A percentile compares a stretch with the other conserved stretches of the same genome.
Conservation (phyloP, 2,888 invertebrate genomes). For the Heliconius hortense region DNA sequence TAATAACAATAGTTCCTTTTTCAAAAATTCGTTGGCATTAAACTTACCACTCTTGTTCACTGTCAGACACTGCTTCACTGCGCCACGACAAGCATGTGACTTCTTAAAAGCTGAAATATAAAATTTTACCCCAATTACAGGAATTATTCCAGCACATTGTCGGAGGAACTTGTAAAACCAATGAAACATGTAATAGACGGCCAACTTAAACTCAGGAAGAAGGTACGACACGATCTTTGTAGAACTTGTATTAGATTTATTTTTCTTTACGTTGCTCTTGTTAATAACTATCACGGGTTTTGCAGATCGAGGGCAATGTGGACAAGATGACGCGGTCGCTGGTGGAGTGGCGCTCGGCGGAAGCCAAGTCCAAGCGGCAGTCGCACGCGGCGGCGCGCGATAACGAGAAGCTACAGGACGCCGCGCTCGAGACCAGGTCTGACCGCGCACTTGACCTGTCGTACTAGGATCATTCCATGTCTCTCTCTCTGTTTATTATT, state of each 20-base stretch:
- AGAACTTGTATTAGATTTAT: neutral
- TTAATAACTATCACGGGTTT: slow-evolving; percentile 12
- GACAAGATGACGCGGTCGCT: slow-evolving; percentile 92
- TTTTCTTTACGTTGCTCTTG: neutral
- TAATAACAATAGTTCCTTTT: too few relatives aligned
- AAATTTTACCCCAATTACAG: slow-evolving; percentile 69
- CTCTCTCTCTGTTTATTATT: slow-evolving; percentile 41
- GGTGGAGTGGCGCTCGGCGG: slow-evolving; percentile 92
- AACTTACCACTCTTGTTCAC: too few relatives aligned
- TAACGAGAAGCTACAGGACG: slow-evolving; percentile 95
- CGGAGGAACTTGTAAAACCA: slow-evolving; percentile 95
- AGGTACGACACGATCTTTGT: slow-evolving; percentile 68
- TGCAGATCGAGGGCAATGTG: slow-evolving; percentile 87
- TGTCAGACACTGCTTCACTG: neutral
- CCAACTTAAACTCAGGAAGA: slow-evolving; percentile 87
- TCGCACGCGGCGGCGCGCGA: slow-evolving; percentile 94
- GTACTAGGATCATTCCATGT: slow-evolving; percentile 66
- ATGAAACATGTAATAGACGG: slow-evolving; percentile 87
- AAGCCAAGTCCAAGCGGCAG: slow-evolving; percentile 94
- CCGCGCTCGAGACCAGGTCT: slow-evolving; percentile 76
- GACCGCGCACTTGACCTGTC: slow-evolving; percentile 47
- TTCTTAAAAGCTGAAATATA: neutral
- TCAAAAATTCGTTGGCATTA: too few relatives aligned
- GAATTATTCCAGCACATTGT: slow-evolving; percentile 88
- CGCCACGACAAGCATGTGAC: neutral